Base-by-base conservation (phyloP, 2,888 invertebrate species). In the Cryptophagus acutangulus region DNA sequence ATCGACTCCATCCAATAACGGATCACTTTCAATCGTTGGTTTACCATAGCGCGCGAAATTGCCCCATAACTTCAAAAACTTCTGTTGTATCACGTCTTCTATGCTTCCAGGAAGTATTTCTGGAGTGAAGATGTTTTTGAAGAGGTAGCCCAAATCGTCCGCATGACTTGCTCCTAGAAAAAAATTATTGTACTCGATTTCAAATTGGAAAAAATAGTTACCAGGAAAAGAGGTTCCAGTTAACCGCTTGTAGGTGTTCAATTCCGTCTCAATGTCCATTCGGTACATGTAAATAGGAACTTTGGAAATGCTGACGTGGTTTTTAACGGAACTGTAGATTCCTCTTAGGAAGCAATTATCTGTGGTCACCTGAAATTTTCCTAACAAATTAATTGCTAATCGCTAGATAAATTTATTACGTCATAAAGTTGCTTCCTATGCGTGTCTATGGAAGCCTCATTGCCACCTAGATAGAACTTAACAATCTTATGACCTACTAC, bases 11-110 rank as follows among this genome's bases (percentile, higher is more conserved):
- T 46, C 38, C 3, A 55, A 9, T 3, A 55, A 26, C 5, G 43
- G 26, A 35, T 56, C 49, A 0, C 13, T 35, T 5, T 24, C 2
- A 4, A 31, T 3, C 3, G 51, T 54, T 8, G 58, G 58, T 39
- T 57, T 48, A 4, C 54, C 54, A 36, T 31, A 49, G 39, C 43
- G 53, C 3, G 63, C 62, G 41, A 63, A 63, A 45, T 61, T 61
- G 1, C 58, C 53, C 63, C 63, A 63, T 8, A 63, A 29, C 33
- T 48, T 55, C 5, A 56, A 43, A 37, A 62, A 51, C 16, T 55
- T 45, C 33, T 49, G 46, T 16, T 61, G 40, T 4, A 49, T 40
- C 12, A 46, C 33, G 16, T 59, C 58, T 51, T 63, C 63, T n/a
- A 45, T 10, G 25, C 58, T 58, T 3, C 48, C 52, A 3, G 47